Evolutionary conservation across 2,797 vertebrate genomes (phyloP), one percentile per base, ranked within the genome.

Genomic region (Chaetophractus vellerosus): DNA sequence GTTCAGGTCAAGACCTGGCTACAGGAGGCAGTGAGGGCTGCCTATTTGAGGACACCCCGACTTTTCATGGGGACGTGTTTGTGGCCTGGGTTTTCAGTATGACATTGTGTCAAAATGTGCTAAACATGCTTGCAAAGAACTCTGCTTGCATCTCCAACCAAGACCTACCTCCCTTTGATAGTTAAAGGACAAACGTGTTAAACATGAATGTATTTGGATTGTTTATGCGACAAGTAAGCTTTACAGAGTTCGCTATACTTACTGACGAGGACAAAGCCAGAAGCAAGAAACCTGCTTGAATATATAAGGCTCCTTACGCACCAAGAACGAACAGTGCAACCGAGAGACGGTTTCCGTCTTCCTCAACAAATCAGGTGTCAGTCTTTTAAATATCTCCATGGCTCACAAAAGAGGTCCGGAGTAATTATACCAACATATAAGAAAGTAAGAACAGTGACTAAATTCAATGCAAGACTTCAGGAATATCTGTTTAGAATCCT

Each of bases 1-100:
- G 93, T 98, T 98, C 99, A 99, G 98, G 98, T 99, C 98, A 95
- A 97, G 97, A 98, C 99, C 99, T 99, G 99, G 99, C 98, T 98
- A 98, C 97, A 98, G 98, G 99, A 99, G 98, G 99, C 98, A 98
- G 92, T 86, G 97, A 98, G 75, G 95, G 97, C 96, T 91, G 95
- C 97, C 98, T 97, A 97, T 98, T 97, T 96, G 52, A 97, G 86
- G 98, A 98, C 98, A 98, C 98, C 98, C 98, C 98, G 98, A 98
- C 45, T 97, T 97, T 98, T 92, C 91, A 38, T 88, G 98, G 96
- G 97, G 98, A 97, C 76, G 36, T 79, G n/a, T 92, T 96, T 97
- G 97, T 97, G 98, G 97, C 98, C 98, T 98, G 97, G 96, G 97
- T 98, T 98, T 98, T 97, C 97, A 96, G 68, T 98, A 98, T 96